A percentile compares a stretch with the other conserved stretches of the same genome.
phyloP scores from a whole-genome alignment of 2,888 invertebrate species.

The Latrodectus elegans region DNA sequence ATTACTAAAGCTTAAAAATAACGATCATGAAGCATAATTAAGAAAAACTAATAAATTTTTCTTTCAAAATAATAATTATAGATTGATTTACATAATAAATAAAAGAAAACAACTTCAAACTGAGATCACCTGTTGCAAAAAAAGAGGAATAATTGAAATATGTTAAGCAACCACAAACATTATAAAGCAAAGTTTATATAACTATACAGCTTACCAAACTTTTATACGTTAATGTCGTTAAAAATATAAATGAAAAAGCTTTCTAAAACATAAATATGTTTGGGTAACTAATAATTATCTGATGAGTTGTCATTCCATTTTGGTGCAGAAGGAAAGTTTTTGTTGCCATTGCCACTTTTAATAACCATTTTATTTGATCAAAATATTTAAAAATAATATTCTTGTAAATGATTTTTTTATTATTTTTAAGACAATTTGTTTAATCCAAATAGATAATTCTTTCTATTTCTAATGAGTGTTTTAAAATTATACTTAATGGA shows the following conservation, averaged over 20 bases:
- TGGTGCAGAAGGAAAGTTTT: conserved; percentile 42
- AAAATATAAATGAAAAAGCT: conserved; percentile 5
- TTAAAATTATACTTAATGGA: no score
- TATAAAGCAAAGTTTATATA: not conserved
- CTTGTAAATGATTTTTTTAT: no score
- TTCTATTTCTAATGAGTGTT: no score
- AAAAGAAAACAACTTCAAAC: not conserved
- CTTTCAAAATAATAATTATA: no score
- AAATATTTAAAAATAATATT: no score
- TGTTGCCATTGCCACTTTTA: conserved; percentile 21
- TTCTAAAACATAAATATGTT: conserved; percentile 51
- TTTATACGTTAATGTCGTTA: not conserved
- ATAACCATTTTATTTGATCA: not conserved
- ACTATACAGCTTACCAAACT: conserved; percentile 17
- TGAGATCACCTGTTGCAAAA: conserved; percentile 54
- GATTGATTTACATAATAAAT: no score
- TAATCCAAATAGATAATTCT: no score
- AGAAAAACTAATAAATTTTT: no score
- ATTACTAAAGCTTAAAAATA: no score
- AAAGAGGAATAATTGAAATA: not conserved
- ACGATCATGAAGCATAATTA: no score
- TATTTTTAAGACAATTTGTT: no score
- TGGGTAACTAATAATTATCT: conserved; percentile 19
- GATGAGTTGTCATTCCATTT: conserved; percentile 68
- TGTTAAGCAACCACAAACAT: not conserved